Conservation (phyloP, 2,888 invertebrate species). For the Chrysina gloriosa region DNA sequence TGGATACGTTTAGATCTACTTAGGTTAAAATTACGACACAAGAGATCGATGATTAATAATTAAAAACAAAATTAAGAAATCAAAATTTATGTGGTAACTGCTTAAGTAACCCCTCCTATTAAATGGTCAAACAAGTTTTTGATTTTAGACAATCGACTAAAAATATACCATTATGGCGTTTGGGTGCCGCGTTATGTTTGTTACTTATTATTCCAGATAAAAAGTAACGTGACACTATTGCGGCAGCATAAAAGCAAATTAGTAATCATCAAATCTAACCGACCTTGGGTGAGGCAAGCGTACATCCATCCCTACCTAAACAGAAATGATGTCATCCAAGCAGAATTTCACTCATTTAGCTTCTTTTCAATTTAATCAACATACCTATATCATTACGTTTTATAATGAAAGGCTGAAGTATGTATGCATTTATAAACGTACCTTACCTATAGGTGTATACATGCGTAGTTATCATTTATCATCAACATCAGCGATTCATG, state of each 20-base stretch:
- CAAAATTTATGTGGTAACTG: no score
- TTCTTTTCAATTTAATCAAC: slow-evolving; percentile 20
- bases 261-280: slow-evolving; percentile 28
- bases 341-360: slow-evolving; percentile 28
- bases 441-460: no score
- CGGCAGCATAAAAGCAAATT: slow-evolving; percentile 8
- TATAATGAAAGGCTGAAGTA: not conserved
- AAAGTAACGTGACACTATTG: slow-evolving; percentile 5
- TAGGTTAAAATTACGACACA: no score
- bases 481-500: no score
- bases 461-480: no score
- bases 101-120: not conserved
- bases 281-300: slow-evolving; percentile 13
- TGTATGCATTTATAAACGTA: not conserved
- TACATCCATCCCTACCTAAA: slow-evolving; percentile 12
- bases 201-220: slow-evolving; percentile 1
- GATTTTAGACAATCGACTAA: not conserved
- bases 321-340: slow-evolving; percentile 12
- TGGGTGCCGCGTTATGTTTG: not conserved
- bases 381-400: slow-evolving; percentile 8
- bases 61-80: no score
- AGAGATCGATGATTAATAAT: no score
- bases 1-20: no score
- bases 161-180: slow-evolving; percentile 4
- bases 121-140: slow-evolving; percentile 3